A percentile compares a stretch with the other conserved stretches of the same genome.
Evolutionary conservation across 2,113 vertebrate genomes (phyloP).

Genomic region (Delphinus delphis): DNA sequence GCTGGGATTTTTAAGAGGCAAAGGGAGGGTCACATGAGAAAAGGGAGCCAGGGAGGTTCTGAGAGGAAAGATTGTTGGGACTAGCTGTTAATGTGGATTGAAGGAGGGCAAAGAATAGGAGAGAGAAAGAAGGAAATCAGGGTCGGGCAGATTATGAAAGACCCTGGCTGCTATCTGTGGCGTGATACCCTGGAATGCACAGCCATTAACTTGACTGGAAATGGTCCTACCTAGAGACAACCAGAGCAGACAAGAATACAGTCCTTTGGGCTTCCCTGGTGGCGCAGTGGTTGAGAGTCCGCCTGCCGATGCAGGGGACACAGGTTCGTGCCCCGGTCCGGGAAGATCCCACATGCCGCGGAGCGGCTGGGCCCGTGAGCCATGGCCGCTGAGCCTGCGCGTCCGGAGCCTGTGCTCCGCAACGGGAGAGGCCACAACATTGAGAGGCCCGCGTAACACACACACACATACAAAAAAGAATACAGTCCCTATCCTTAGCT

Average conservation of each 20-base stretch:
- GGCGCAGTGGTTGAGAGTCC: too few species aligned
- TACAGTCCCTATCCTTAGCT: not conserved
- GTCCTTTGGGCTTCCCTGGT: not conserved
- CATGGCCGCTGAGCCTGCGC: too few species aligned
- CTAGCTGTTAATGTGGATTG: not conserved
- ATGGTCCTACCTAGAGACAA: not conserved
- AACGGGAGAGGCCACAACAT: rapidly evolving
- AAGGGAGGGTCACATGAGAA: not conserved
- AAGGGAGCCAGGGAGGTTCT: not conserved
- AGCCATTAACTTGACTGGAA: not conserved
- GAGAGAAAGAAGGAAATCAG: not conserved
- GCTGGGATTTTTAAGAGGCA: not conserved
- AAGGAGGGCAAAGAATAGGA: not conserved
- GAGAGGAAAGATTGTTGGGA: not conserved
- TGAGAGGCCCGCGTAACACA: too few species aligned
- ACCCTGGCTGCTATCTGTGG: not conserved
- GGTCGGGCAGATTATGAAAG: not conserved
- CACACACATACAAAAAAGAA: not conserved
- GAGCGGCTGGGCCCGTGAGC: too few species aligned
- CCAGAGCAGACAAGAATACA: not conserved
- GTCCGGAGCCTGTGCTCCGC: too few species aligned
- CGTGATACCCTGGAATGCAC: too few species aligned
- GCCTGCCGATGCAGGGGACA: too few species aligned
- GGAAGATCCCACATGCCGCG: too few species aligned
- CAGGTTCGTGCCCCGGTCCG: too few species aligned